Base-by-base conservation (phyloP, 2,888 invertebrate species). In the Andrena minutula region DNA sequence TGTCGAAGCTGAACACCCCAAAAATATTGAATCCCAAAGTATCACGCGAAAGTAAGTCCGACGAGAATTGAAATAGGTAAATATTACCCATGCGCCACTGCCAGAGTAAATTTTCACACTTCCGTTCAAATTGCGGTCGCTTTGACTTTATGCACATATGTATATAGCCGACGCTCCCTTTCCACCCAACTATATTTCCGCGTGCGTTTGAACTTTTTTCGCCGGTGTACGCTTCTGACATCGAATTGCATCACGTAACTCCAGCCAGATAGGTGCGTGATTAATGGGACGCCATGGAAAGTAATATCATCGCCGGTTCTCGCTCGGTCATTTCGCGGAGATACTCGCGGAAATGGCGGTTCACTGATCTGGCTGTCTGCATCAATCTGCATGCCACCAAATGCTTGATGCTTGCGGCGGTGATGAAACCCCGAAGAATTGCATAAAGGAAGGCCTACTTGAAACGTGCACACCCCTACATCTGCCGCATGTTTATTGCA, bases 211-310 rank as follows among this genome's bases (percentile, higher is more conserved):
- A 28, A 49, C 23, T 23, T 58, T n/a, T 71, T 53, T 16, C 41
- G 12, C 12, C 30, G 63, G 65, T 20, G 30, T 16, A 32, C 70
- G 77, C 63, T 69, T 58, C 78, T 79, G 56, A 49, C 79, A 66
- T 68, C 66, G 79, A 56, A 74, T 73, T 68, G 82, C 68, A 71
- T 77, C 82, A 63, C 63, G 71, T 66, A 73, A 58, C 63, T 20
- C 51, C 16, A 41, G 53, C 35, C 23, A 66, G 79, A 63, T 74
- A 66, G 68, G 65, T 53, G 65, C 53, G 83, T 83, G 83, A 84
- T 84, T 90, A 91, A 90, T 91, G 90, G 89, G 89, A 88, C 87
- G 79, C 75, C 68, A 58, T 80, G 66, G 72, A 78, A 79, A 79
- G 78, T 83, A 83, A 83, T 83, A 82, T 82, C 76, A 73, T 69